Percentiles rank a stretch among this genome's conserved stretches.
phyloP scores from a whole-genome alignment of 2,113 vertebrate genomes.

The Onychostoma macrolepis region DNA sequence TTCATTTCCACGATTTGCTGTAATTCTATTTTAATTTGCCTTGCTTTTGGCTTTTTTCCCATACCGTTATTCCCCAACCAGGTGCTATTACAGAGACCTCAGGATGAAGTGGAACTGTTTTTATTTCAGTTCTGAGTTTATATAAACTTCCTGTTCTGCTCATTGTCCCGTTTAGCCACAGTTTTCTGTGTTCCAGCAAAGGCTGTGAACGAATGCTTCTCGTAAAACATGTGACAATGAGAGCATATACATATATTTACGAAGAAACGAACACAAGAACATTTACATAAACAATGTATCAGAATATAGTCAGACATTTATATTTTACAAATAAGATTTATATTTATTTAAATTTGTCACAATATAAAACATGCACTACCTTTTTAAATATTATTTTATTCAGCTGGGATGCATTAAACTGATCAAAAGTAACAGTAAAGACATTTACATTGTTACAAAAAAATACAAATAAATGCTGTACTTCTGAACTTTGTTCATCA shows the following conservation, averaged over 20 bases:
- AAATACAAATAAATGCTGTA: background rate
- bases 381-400: background rate
- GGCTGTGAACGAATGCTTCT: background rate
- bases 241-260: background rate
- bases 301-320: background rate
- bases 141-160: constrained; percentile 28
- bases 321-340: background rate
- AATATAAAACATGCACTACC: background rate
- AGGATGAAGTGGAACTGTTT: constrained; percentile 30
- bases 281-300: background rate
- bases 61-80: constrained; percentile 54
- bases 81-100: constrained; percentile 48
- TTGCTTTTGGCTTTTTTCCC: constrained; percentile 50
- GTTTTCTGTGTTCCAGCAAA: background rate
- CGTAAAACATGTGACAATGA: background rate
- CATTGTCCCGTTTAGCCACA: constrained; percentile 33
- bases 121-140: constrained; percentile 51
- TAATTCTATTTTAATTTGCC: constrained; percentile 45
- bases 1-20: constrained; percentile 23
- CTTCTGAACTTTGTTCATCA: background rate
- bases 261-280: background rate
- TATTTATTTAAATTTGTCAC: background rate
- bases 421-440: background rate
- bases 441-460: background rate
- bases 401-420: background rate